These are phyloP conservation scores for Lepidurus apus DNA, from an alignment of 1,140 invertebrate genomes.

Conservation along the genomic window DNA sequence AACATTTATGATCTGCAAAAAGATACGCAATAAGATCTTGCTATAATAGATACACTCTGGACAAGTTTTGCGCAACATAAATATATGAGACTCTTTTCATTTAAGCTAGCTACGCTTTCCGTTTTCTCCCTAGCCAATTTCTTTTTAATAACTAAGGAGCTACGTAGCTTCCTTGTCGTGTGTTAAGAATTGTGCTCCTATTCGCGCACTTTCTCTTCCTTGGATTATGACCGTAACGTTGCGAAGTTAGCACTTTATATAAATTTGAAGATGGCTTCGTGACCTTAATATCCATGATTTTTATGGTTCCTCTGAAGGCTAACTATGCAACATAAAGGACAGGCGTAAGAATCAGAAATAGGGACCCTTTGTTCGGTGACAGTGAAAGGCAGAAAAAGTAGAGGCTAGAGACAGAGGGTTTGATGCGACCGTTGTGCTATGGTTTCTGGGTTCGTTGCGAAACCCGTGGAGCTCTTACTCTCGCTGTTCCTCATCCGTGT, in stretches of 20 bases:
- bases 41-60: too few species aligned
- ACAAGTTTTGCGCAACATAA: too few species aligned
- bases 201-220: conserved; percentile 11
- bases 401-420: neutral
- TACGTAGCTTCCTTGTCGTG: neutral
- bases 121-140: neutral
- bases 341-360: neutral
- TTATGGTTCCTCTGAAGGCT: neutral
- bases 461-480: neutral
- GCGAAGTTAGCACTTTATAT: neutral
- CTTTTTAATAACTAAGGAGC: neutral
- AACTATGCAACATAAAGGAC: neutral
- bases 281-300: neutral
- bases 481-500: too few species aligned
- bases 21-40: too few species aligned
- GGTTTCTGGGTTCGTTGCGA: neutral
- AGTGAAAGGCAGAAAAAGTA: neutral
- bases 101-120: neutral
- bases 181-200: neutral
- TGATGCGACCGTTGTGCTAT: neutral
- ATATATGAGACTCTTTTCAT: too few species aligned
- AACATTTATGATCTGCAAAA: too few species aligned
- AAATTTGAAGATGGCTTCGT: neutral
- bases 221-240: neutral
- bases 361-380: neutral